These are phyloP conservation scores for Rotaria magnacalcarata DNA, from an alignment of 2,888 invertebrate species.

Conservation along the genomic window DNA sequence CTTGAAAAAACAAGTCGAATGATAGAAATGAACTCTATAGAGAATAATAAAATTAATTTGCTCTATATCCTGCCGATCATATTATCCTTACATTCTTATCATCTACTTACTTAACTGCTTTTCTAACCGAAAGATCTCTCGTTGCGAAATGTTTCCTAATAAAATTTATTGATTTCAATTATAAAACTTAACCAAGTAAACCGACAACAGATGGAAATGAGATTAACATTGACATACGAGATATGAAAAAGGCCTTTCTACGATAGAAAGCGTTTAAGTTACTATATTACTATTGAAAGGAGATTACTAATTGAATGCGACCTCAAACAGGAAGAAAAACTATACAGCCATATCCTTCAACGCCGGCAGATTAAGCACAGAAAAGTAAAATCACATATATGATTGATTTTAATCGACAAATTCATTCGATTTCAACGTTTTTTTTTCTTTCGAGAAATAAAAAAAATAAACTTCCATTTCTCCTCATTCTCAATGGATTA, in stretches of 20 bases:
- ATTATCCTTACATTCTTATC: too few species aligned
- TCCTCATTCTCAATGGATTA: not conserved
- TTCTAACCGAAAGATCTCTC: too few species aligned
- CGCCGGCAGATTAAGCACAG: not conserved
- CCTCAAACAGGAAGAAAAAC: not conserved
- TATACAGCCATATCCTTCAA: not conserved
- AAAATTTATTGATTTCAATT: too few species aligned
- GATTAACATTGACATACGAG: not conserved
- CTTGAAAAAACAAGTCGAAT: not conserved
- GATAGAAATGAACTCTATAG: not conserved
- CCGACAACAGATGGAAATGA: not conserved
- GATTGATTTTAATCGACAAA: not conserved
- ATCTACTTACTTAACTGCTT: too few species aligned
- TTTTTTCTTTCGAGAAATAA: not conserved
- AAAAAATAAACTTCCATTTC: not conserved
- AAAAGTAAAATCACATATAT: not conserved
- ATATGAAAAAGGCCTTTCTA: not conserved
- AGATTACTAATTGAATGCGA: not conserved
- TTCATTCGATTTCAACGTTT: not conserved
- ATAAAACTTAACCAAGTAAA: too few species aligned
- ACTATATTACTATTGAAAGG: not conserved
- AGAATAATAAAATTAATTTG: too few species aligned
- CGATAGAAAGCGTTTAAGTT: not conserved
- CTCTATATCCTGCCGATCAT: too few species aligned
- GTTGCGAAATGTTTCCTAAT: too few species aligned